These are phyloP conservation scores for Zoanthus sociatus DNA, from an alignment of 92 coral and sea anemone genomes.

Conservation along the genomic window DNA sequence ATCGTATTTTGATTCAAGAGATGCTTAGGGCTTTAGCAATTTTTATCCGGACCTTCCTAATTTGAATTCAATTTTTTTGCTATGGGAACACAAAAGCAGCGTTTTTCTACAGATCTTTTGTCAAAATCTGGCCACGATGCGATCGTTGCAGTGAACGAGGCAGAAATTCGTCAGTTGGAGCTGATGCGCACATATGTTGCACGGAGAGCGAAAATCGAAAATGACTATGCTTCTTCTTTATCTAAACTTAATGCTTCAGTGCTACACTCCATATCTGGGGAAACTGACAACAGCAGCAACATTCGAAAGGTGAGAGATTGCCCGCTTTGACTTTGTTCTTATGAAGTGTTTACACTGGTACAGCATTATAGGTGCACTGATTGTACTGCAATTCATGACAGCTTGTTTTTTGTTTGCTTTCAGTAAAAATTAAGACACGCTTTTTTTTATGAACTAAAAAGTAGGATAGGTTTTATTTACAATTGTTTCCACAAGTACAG, in stretches of 20 bases:
- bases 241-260: constrained; percentile 81
- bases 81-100: constrained; percentile 35
- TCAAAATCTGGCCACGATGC: constrained; percentile 88
- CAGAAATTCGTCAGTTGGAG: constrained; percentile 87
- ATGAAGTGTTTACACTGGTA: too few relatives aligned
- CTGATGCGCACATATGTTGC: constrained; percentile 78
- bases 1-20: neutral
- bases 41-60: neutral
- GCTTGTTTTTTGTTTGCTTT: too few relatives aligned
- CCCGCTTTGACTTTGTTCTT: too few relatives aligned
- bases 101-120: constrained; percentile 78
- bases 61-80: neutral
- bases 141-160: constrained; percentile 79
- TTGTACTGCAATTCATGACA: too few relatives aligned
- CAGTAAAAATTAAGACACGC: too few relatives aligned
- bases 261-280: constrained; percentile 56
- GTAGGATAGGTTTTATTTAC: too few relatives aligned
- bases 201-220: constrained; percentile 76
- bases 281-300: constrained; percentile 77
- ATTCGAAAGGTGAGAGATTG: constrained; percentile 76
- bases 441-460: too few relatives aligned
- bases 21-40: neutral
- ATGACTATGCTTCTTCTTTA: constrained; percentile 83
- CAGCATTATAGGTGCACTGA: too few relatives aligned
- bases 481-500: too few relatives aligned